phyloP scores from a whole-genome alignment of 2,888 invertebrate genomes.

The Lasioglossum calceatum region DNA sequence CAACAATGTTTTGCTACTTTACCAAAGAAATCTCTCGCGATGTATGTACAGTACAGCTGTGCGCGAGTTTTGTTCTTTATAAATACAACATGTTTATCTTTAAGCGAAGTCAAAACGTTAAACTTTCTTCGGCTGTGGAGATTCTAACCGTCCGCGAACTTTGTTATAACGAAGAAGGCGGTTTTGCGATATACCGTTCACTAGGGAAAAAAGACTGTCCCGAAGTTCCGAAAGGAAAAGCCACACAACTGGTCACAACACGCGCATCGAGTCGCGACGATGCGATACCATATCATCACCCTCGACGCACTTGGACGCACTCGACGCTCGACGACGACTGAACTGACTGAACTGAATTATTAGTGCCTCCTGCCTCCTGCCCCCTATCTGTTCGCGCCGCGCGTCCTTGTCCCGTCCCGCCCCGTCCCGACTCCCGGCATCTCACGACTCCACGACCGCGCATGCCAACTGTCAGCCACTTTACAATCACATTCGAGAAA shows the following conservation, averaged over 20 bases:
- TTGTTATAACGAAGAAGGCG: neutral
- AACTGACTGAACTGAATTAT: conserved; percentile 3
- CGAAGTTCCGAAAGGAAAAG: neutral
- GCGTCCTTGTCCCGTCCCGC: conserved; percentile 28
- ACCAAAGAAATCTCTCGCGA: neutral
- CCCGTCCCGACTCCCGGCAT: neutral
- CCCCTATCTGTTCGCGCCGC: neutral
- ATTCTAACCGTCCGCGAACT: neutral
- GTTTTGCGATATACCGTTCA: neutral
- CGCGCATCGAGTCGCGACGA: conserved; percentile 6
- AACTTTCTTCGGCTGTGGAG: neutral
- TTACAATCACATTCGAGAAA: neutral
- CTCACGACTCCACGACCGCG: conserved; percentile 15
- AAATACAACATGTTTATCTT: conserved; percentile 7
- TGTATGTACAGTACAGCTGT: neutral
- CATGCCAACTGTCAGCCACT: neutral
- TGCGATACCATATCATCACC: conserved; percentile 12
- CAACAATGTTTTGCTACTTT: neutral
- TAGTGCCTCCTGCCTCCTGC: neutral
- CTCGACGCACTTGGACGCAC: neutral
- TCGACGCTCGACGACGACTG: neutral
- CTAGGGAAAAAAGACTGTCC: neutral
- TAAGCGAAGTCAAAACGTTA: neutral
- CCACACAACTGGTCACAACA: no score
- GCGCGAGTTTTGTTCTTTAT: neutral